Percentiles rank a stretch among this genome's conserved stretches.
phyloP scores from a whole-genome alignment of 2,113 vertebrate genomes.

The Pelobates fuscus region DNA sequence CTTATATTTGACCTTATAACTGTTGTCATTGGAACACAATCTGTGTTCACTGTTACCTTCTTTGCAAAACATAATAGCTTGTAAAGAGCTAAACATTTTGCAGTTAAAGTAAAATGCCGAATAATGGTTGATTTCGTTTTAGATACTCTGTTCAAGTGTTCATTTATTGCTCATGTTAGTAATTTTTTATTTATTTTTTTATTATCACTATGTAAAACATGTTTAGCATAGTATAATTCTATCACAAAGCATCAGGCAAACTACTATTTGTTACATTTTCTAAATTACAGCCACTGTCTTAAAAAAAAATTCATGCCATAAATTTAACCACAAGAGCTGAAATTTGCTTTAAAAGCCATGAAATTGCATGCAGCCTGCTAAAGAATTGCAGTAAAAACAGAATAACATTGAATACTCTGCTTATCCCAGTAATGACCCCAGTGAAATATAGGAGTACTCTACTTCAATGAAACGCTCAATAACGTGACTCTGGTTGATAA shows the following conservation, averaged over 20 bases:
- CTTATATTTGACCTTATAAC: too few relatives aligned
- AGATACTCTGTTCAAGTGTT: conserved; percentile 25
- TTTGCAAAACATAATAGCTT: not conserved
- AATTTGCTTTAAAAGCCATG: conserved; percentile 36
- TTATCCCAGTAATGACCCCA: conserved; percentile 34
- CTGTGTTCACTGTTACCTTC: too few relatives aligned
- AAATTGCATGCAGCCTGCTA: conserved; percentile 37
- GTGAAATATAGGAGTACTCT: conserved; percentile 16
- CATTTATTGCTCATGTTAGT: conserved; percentile 16
- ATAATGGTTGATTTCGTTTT: conserved; percentile 8
- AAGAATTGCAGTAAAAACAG: conserved; percentile 41
- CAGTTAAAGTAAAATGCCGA: not conserved
- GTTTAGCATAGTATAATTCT: not conserved
- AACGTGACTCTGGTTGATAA: conserved; percentile 31
- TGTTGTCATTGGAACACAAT: too few relatives aligned
- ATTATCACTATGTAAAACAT: not conserved
- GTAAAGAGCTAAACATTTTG: not conserved
- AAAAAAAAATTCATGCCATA: conserved; percentile 36
- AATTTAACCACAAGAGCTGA: conserved; percentile 12
- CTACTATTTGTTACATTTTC: conserved; percentile 24
- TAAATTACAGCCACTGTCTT: conserved; percentile 22
- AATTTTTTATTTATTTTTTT: conserved; percentile 12
- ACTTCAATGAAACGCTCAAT: conserved; percentile 39
- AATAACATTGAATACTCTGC: conserved; percentile 31
- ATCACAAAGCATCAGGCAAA: conserved; percentile 1